Conservation (phyloP, 2,797 vertebrate genomes). For the Fistularia commersonii region DNA sequence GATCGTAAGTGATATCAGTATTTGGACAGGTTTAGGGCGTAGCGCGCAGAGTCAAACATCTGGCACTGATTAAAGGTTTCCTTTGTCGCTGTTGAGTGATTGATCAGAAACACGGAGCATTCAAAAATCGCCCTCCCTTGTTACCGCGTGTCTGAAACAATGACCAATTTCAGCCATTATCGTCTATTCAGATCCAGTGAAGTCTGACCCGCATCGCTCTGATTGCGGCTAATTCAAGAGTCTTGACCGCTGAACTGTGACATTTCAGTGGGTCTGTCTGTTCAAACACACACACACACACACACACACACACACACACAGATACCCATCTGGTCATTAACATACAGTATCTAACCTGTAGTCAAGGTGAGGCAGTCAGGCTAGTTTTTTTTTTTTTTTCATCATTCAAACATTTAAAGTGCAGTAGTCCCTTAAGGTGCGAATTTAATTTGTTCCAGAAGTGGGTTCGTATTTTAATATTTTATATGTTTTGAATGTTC, state of each 20-base stretch:
- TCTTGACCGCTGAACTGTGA: constrained; percentile 38
- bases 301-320: neutral
- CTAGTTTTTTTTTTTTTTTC: no score
- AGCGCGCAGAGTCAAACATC: neutral
- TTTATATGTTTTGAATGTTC: no score
- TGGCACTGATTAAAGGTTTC: constrained; percentile 21
- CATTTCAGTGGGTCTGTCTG: constrained; percentile 27
- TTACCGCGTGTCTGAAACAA: neutral
- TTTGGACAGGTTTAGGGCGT: no score
- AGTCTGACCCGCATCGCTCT: constrained; percentile 19
- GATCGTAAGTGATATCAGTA: no score
- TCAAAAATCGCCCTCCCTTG: constrained; percentile 5
- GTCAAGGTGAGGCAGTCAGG: no score
- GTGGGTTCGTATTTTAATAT: no score
- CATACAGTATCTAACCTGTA: no score
- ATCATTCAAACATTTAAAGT: no score
- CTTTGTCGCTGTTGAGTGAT: constrained; percentile 8
- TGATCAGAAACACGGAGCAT: no score
- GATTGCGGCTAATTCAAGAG: constrained; percentile 50
- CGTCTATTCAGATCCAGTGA: constrained; percentile 26
- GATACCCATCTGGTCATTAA: no score
- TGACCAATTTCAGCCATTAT: constrained; percentile 22
- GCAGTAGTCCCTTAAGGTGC: no score
- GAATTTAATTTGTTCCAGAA: no score
- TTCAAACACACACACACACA: constrained; percentile 1